These are phyloP conservation scores for Cecropterus lyciades DNA, from an alignment of 1,140 invertebrate genomes.

Conservation along the genomic window DNA sequence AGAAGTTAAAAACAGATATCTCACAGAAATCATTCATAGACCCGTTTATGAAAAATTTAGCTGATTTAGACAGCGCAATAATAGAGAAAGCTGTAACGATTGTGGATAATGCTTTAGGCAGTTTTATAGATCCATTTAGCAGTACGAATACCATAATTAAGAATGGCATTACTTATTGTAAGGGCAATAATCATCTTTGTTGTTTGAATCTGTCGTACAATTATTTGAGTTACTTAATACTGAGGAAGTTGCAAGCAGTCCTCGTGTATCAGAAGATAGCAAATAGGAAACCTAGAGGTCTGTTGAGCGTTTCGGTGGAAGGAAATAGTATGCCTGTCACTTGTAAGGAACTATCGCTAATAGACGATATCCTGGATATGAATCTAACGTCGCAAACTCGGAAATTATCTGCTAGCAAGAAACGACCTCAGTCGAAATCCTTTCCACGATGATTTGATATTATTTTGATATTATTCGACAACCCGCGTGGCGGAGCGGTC, in stretches of 20 bases:
- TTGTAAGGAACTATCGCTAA: constrained; percentile 50
- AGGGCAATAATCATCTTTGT: constrained; percentile 56
- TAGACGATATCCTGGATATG: constrained; percentile 53
- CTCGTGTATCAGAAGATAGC: constrained; percentile 49
- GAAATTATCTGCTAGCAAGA: constrained; percentile 26
- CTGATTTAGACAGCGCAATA: constrained; percentile 41
- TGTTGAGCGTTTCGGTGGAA: constrained; percentile 60
- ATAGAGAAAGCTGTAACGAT: constrained; percentile 53
- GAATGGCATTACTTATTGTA: constrained; percentile 47
- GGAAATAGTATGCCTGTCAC: constrained; percentile 59
- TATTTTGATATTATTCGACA: too few relatives aligned
- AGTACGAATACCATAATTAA: constrained; percentile 40
- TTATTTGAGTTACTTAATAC: constrained; percentile 50
- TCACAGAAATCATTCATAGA: constrained; percentile 48
- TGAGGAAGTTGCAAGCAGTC: constrained; percentile 54
- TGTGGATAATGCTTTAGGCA: constrained; percentile 47
- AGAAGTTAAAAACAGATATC: constrained; percentile 45
- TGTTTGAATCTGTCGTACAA: constrained; percentile 67
- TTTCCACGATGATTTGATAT: constrained; percentile 9
- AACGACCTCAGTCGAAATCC: constrained; percentile 20
- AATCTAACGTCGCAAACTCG: constrained; percentile 27
- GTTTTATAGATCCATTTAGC: constrained; percentile 58
- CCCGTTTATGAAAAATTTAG: constrained; percentile 28
- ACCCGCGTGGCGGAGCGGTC: too few relatives aligned
- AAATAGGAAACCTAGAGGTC: constrained; percentile 53